Conservation (phyloP, 1,140 invertebrate species). For the Ridgeia piscesae region DNA sequence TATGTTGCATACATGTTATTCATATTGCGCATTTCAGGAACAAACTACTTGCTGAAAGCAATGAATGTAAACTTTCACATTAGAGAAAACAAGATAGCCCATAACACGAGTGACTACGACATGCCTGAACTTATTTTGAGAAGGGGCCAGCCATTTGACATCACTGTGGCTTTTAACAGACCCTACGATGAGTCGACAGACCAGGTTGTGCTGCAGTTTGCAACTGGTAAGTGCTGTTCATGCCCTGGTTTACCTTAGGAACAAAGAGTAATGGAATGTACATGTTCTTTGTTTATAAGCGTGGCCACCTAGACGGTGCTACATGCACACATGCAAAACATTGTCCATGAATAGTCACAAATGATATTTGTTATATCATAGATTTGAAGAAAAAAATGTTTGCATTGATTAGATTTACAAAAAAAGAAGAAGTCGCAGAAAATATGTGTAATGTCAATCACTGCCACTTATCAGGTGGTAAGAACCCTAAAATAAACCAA, state of each 20-base stretch:
- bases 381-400: too few relatives aligned
- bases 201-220: background rate
- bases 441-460: too few relatives aligned
- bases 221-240: background rate
- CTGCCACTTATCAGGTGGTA: too few relatives aligned
- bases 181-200: background rate
- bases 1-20: background rate
- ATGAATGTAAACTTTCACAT: constrained; percentile 70
- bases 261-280: too few relatives aligned
- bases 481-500: too few relatives aligned
- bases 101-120: constrained; percentile 75
- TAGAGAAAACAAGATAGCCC: constrained; percentile 71
- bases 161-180: background rate
- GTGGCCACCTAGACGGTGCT: too few relatives aligned
- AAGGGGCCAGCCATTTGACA: constrained; percentile 33
- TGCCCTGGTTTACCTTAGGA: background rate
- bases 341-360: too few relatives aligned
- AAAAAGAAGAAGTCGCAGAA: too few relatives aligned
- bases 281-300: too few relatives aligned
- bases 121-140: constrained; percentile 64
- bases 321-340: too few relatives aligned
- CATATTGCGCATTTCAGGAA: constrained; percentile 13
- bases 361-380: too few relatives aligned
- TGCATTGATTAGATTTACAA: too few relatives aligned
- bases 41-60: constrained; percentile 70